Evolutionary conservation across 2,888 invertebrate species (phyloP), one percentile per base, ranked within the genome.

Genomic region (Drosophila monieri): DNA sequence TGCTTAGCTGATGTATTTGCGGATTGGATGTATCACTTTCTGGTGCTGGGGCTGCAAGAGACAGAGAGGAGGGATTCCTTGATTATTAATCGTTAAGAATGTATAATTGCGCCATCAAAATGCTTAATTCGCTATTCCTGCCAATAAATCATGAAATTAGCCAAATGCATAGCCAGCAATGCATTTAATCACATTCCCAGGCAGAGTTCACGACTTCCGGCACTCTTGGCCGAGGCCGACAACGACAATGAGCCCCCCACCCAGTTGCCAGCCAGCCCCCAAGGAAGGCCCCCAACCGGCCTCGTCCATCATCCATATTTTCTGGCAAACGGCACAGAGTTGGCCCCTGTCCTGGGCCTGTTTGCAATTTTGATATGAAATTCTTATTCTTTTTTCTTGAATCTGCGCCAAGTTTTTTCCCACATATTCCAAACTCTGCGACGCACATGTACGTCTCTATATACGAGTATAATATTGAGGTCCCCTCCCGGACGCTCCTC

Each of bases 291-390:
- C 21, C 27, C 66, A 37, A 15, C 52, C 66, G 35, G 15, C 52
- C 66, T 64, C 62, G 65, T 64, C 44, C 65, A 65, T 58, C 58
- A 55, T 56, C 44, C 51, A 49, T 27, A 32, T 66, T 68, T 54
- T 32, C 48, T 55, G 57, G 55, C 55, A 30, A 9, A 15, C 12
- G 35, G n/a, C 35, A n/a, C 39, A 60, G 23, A 55, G 67, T 49
- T 67, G 32, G 23, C 41, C 44, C 30, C 71, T 58, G 61, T 61
- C 72, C 68, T 72, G 72, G 61, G 61, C 37, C 61, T 49, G 80
- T 58, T 71, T 87, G 87, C 75, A 80, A 80, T 80, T 85, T 80
- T 80, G 53, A 87, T 85, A 81, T 78, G 73, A 70, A 81, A 61
- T 58, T 83, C 69, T 59, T 55, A 39, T 27, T 52, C 30, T 73